phyloP scores from a whole-genome alignment of 2,113 vertebrate genomes.

The Pogonocichla stellata region DNA sequence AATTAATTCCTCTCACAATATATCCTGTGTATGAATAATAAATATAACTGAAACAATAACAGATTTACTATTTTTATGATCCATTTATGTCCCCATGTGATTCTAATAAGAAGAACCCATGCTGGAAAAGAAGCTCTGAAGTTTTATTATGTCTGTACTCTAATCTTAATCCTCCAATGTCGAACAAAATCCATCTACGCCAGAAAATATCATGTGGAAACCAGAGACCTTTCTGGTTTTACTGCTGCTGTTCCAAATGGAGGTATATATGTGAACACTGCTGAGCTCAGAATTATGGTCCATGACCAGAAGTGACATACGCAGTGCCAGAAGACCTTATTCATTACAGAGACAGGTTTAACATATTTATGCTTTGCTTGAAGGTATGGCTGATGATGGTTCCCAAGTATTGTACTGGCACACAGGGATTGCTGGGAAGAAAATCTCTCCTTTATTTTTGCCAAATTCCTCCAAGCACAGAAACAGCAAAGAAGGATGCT shows the following conservation, averaged over 20 bases:
- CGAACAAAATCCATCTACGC: background rate
- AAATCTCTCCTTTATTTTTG: background rate
- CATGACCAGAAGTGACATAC: slow-evolving; percentile 9
- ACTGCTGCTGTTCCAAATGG: background rate
- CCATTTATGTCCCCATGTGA: slow-evolving; percentile 1
- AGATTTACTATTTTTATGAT: slow-evolving; percentile 26
- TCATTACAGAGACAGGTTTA: background rate
- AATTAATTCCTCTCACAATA: background rate
- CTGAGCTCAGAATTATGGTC: slow-evolving; percentile 5
- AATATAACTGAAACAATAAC: slow-evolving; percentile 15
- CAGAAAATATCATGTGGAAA: slow-evolving; percentile 32
- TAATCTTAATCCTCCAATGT: slow-evolving; percentile 34
- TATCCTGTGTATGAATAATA: background rate
- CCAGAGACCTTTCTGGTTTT: slow-evolving; percentile 24
- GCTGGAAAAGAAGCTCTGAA: slow-evolving; percentile 12
- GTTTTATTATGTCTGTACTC: slow-evolving; percentile 17
- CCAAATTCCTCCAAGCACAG: background rate
- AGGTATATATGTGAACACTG: background rate
- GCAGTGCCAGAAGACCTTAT: background rate
- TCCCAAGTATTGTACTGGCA: background rate
- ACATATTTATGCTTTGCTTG: background rate
- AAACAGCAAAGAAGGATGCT: background rate
- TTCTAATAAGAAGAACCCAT: slow-evolving; percentile 25
- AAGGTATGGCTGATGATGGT: background rate
- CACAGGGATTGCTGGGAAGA: background rate